phyloP scores from a whole-genome alignment of 1,140 invertebrate species.

The Lucilia sericata region DNA sequence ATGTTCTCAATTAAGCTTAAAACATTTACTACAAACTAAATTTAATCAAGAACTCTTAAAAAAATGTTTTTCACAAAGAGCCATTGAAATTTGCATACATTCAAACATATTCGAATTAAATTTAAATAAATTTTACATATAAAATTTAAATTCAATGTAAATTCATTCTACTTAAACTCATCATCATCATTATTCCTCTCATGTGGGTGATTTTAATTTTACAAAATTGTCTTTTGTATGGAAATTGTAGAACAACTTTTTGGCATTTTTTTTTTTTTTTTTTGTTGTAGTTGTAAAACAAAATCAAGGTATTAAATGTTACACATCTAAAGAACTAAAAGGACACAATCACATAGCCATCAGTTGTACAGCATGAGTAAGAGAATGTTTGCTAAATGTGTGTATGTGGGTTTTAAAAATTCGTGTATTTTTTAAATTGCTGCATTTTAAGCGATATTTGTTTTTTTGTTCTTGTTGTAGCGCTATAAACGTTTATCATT shows the following conservation, averaged over 20 bases:
- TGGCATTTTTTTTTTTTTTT: not conserved
- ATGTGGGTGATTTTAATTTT: not conserved
- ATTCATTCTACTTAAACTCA: not conserved
- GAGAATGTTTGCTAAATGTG: not conserved
- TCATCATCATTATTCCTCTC: not conserved
- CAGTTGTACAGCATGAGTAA: not conserved
- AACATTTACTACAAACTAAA: too few relatives aligned
- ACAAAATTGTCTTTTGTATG: not conserved
- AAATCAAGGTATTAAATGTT: slow-evolving; percentile 4
- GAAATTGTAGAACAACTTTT: not conserved
- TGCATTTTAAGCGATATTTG: not conserved
- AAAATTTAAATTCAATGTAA: not conserved
- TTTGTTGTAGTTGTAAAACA: too few relatives aligned
- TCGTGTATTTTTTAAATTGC: not conserved
- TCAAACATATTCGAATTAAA: too few relatives aligned
- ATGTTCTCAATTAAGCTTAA: too few relatives aligned
- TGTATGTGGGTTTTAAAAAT: not conserved
- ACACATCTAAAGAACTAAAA: not conserved
- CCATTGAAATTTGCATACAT: too few relatives aligned
- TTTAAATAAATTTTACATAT: too few relatives aligned
- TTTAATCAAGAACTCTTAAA: too few relatives aligned
- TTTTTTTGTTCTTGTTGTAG: not conserved
- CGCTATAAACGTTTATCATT: not conserved
- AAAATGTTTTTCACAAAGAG: too few relatives aligned
- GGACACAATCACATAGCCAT: not conserved